phyloP scores from a whole-genome alignment of 2,797 vertebrate species.

The Orientallactaga sibirica region DNA sequence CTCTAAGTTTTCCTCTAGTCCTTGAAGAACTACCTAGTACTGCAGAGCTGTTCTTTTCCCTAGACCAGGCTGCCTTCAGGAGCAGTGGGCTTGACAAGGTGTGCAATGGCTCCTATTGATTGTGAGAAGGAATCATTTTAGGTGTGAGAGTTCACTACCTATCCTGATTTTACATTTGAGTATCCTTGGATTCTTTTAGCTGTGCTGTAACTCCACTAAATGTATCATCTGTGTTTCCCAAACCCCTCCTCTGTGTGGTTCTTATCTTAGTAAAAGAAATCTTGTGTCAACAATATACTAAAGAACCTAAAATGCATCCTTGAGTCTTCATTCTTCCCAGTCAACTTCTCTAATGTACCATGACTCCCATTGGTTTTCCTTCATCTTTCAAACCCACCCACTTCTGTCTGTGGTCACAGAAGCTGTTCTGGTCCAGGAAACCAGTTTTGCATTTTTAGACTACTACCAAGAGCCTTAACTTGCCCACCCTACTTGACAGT shows the following conservation, averaged over 20 bases:
- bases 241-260: not conserved
- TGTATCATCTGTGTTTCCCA: slow-evolving; percentile 24
- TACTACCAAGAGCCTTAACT: not conserved
- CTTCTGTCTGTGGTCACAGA: not conserved
- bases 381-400: not conserved
- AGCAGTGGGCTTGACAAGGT: not conserved
- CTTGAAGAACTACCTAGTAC: not conserved
- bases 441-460: not conserved
- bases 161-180: slow-evolving; percentile 25
- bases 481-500: not conserved
- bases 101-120: not conserved
- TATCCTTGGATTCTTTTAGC: slow-evolving; percentile 3
- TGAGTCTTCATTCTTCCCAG: not conserved
- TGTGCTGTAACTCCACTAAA: not conserved
- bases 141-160: slow-evolving; percentile 13
- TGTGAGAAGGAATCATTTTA: slow-evolving; percentile 7
- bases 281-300: not conserved
- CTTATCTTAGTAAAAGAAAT: slow-evolving; percentile 35
- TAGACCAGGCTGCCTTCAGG: not conserved
- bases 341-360: not conserved
- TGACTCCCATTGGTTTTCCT: not conserved
- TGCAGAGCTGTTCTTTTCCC: not conserved
- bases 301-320: not conserved
- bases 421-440: not conserved
- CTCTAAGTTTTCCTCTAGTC: not conserved